Evolutionary conservation across 2,888 invertebrate species (phyloP).

Genomic region (Dryobotodes eremita): DNA sequence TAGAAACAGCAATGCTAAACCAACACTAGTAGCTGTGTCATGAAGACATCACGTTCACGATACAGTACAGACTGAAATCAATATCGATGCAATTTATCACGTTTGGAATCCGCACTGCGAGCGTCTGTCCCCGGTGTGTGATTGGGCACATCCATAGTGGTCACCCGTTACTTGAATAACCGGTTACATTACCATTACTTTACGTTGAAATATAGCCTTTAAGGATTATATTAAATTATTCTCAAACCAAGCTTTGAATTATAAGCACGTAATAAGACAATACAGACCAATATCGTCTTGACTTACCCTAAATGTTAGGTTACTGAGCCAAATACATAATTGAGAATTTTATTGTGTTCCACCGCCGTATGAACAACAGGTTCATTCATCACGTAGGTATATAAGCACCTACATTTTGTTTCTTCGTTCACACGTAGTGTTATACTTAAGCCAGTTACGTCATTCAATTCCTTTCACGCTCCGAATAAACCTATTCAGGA

Average conservation of each 20-base stretch:
- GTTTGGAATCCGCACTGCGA: constrained; percentile 54
- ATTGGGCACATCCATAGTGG: constrained; percentile 57
- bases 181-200: constrained; percentile 42
- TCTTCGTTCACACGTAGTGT: constrained; percentile 33
- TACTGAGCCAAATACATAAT: constrained; percentile 39
- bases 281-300: constrained; percentile 13
- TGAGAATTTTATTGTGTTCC: constrained; percentile 28
- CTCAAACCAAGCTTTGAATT: constrained; percentile 29
- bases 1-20: constrained; percentile 6
- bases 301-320: constrained; percentile 28
- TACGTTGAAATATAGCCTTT: constrained; percentile 25
- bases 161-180: constrained; percentile 56
- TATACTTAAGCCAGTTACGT: constrained; percentile 40
- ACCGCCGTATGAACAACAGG: constrained; percentile 46
- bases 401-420: constrained; percentile 41
- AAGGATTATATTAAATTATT: constrained; percentile 37
- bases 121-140: constrained; percentile 57
- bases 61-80: constrained; percentile 51
- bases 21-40: constrained; percentile 31
- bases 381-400: constrained; percentile 54
- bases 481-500: constrained; percentile 52
- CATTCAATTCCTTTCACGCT: constrained; percentile 59
- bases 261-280: constrained; percentile 24
- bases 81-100: constrained; percentile 61
- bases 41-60: constrained; percentile 37